Evolutionary conservation across 2,888 invertebrate species (phyloP).

Genomic region (Calliscelio sp.): DNA sequence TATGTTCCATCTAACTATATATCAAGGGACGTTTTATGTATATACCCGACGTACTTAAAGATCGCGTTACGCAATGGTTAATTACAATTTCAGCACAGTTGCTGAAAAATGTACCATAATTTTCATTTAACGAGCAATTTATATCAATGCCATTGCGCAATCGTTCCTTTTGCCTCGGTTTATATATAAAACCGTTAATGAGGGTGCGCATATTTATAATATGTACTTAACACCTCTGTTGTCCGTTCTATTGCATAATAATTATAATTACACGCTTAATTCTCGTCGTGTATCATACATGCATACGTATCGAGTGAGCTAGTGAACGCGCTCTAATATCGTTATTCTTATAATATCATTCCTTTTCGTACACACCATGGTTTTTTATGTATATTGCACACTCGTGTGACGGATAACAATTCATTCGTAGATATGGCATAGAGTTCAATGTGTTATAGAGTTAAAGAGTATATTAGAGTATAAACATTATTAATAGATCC

Average conservation of each 20-base stretch:
- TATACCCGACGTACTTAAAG: constrained; percentile 55
- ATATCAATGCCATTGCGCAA: constrained; percentile 11
- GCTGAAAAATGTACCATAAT: constrained; percentile 16
- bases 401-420: constrained; percentile 77
- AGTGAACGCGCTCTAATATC: constrained; percentile 67
- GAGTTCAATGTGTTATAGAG: constrained; percentile 80
- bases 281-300: constrained; percentile 74
- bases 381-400: constrained; percentile 76
- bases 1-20: constrained; percentile 83
- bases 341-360: no score
- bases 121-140: constrained; percentile 33
- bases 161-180: constrained; percentile 42
- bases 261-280: constrained; percentile 72
- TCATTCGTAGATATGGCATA: constrained; percentile 82
- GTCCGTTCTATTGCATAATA: constrained; percentile 70
- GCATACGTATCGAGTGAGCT: constrained; percentile 72
- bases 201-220: constrained; percentile 70
- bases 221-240: constrained; percentile 68
- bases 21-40: constrained; percentile 69
- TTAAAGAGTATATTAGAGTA: constrained; percentile 76
- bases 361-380: constrained; percentile 46
- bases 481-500: constrained; percentile 83
- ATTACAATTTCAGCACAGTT: constrained; percentile 32
- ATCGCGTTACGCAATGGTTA: constrained; percentile 30
- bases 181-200: constrained; percentile 69